phyloP scores from a whole-genome alignment of 2,888 invertebrate species.

The Matsumyia berberina region DNA sequence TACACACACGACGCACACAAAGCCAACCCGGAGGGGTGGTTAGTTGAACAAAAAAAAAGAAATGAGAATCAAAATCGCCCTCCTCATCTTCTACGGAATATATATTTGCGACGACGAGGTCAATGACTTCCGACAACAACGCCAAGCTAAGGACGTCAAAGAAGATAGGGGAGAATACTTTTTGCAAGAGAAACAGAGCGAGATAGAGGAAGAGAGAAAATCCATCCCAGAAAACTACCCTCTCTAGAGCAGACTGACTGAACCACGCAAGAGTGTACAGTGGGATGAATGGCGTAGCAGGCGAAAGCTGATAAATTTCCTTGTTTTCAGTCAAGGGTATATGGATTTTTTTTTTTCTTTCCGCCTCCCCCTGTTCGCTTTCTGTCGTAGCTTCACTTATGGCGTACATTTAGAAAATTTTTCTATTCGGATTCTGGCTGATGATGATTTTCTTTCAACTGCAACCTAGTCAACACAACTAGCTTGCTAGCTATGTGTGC shows the following conservation, averaged over 20 bases:
- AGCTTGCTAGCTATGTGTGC: background rate
- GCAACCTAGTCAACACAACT: slow-evolving; percentile 13
- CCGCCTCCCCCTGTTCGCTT: background rate
- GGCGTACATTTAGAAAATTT: slow-evolving; percentile 7
- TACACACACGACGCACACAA: slow-evolving; percentile 7
- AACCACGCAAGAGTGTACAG: slow-evolving; percentile 5
- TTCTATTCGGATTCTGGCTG: slow-evolving; percentile 7
- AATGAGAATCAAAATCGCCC: slow-evolving; percentile 57
- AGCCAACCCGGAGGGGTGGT: slow-evolving; percentile 1
- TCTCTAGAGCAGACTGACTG: slow-evolving; percentile 16
- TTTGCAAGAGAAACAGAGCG: slow-evolving; percentile 63
- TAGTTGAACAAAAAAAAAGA: slow-evolving; percentile 43
- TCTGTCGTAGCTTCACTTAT: background rate
- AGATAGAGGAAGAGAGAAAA: slow-evolving; percentile 49
- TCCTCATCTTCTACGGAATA: slow-evolving; percentile 30
- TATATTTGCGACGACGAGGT: slow-evolving; percentile 59
- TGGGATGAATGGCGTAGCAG: slow-evolving; percentile 48
- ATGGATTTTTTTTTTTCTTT: slow-evolving; percentile 23
- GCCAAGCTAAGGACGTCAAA: slow-evolving; percentile 5
- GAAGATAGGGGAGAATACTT: background rate
- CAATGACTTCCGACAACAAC: slow-evolving; percentile 64
- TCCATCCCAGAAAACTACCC: slow-evolving; percentile 32
- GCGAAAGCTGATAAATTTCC: slow-evolving; percentile 58
- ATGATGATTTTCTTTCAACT: slow-evolving; percentile 34
- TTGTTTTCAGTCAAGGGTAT: slow-evolving; percentile 66